Base-by-base conservation (phyloP, 2,113 vertebrate species). In the Morphnarchus princeps region DNA sequence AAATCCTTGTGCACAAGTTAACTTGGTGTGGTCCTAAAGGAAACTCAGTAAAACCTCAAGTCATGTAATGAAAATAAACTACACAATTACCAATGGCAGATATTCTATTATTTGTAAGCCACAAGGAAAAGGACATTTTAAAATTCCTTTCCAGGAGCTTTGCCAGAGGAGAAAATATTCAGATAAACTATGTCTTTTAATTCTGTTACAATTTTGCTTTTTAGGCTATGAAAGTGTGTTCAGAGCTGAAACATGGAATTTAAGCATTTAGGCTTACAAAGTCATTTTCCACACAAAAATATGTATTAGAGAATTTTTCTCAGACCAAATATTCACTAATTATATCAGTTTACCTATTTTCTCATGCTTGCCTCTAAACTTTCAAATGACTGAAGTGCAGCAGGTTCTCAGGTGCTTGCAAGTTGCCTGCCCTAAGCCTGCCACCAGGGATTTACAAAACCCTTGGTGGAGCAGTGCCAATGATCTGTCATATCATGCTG, bases 31-130 rank as follows among this genome's bases (percentile, higher is more conserved):
- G 10, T 92, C 26, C 62, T 71, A 52, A 92, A 84, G 50, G 50
- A 93, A 95, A 89, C 45, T 69, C 74, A 79, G 69, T 73, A 89
- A 93, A 95, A 84, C 34, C 45, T 92, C 52, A 61, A 67, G 38
- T 42, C 9, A 1, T 69, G 43, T 83, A 90, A 95, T 73, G 84
- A 92, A 95, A 96, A 96, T 54, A 92, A 96, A 72, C 86, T 59
- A 49, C 45, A 66, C 11, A 45, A 42, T 90, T 86, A 90, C 29
- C 32, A 93, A 36, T 58, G 34, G 50, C 70, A 85, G 47, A 50
- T 80, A 86, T 76, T 87, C 47, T 80, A 67, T 82, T 91, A 86
- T 86, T 90, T 70, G 90, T 91, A 93, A 93, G 4, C 1, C 32
- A 83, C 34, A 63, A 90, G 38, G n/a, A 78, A 95, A 95, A 94